Conservation (phyloP, 1,140 invertebrate species). For the Drusus annulatus region DNA sequence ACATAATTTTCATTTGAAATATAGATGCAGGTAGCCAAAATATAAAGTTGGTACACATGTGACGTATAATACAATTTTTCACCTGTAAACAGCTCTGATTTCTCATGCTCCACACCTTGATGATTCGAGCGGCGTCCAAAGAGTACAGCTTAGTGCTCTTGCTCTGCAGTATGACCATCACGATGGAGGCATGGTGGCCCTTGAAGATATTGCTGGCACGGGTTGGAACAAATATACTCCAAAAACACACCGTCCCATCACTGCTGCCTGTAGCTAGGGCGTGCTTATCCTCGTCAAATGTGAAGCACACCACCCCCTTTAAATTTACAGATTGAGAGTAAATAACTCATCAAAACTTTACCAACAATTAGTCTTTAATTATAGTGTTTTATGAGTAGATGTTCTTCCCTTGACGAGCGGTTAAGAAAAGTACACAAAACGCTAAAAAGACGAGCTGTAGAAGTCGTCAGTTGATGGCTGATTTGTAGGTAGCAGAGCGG, state of each 20-base stretch:
- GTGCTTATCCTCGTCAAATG: conserved; percentile 72
- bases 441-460: too few relatives aligned
- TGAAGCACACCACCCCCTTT: conserved; percentile 74
- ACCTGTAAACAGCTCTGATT: conserved; percentile 75
- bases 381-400: too few relatives aligned
- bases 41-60: too few relatives aligned
- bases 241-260: conserved; percentile 80
- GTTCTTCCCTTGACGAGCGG: too few relatives aligned
- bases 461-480: too few relatives aligned
- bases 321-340: background rate
- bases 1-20: background rate
- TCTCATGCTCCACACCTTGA: conserved; percentile 81
- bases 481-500: too few relatives aligned
- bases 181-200: conserved; percentile 81
- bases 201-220: conserved; percentile 75
- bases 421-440: too few relatives aligned
- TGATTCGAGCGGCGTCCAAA: conserved; percentile 76
- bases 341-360: too few relatives aligned
- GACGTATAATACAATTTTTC: too few relatives aligned
- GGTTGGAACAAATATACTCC: conserved; percentile 82
- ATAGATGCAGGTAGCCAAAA: too few relatives aligned
- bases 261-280: conserved; percentile 80
- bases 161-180: conserved; percentile 76
- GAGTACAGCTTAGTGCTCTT: conserved; percentile 71
- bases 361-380: too few relatives aligned